Percentiles rank a stretch among this genome's conserved stretches.
These are phyloP conservation scores for Pleuronectes platessa DNA, from an alignment of 2,113 vertebrate genomes.

Conservation along the genomic window DNA sequence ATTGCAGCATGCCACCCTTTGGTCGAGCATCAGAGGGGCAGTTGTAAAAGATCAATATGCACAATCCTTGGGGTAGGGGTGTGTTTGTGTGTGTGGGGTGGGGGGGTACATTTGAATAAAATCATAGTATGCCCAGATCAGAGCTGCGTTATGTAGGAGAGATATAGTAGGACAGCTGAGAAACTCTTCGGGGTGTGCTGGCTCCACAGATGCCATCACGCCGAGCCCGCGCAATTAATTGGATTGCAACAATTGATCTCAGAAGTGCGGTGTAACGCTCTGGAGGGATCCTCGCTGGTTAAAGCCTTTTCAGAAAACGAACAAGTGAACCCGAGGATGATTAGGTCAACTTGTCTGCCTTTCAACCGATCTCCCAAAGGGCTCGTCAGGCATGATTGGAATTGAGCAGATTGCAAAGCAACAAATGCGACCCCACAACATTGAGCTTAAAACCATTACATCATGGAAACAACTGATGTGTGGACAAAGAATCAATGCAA, in stretches of 20 bases:
- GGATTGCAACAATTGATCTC: conserved; percentile 51
- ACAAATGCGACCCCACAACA: neutral
- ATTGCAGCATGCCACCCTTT: conserved; percentile 79
- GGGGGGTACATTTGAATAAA: conserved; percentile 17
- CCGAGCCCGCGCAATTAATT: conserved; percentile 42
- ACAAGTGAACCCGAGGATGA: conserved; percentile 25
- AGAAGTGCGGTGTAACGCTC: conserved; percentile 35
- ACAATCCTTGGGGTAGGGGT: conserved; percentile 35
- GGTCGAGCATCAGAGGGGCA: conserved; percentile 63
- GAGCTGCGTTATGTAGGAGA: neutral
- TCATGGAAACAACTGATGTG: neutral
- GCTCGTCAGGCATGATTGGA: conserved; percentile 26
- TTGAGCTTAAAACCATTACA: neutral
- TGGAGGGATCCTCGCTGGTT: conserved; percentile 3
- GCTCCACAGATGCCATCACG: conserved; percentile 4
- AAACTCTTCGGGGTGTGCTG: conserved; percentile 22
- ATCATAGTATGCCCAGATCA: conserved; percentile 26
- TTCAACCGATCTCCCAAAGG: conserved; percentile 32
- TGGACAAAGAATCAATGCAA: neutral
- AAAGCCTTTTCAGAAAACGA: conserved; percentile 9
- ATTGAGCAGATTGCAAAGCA: conserved; percentile 23
- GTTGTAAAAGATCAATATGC: conserved; percentile 78
- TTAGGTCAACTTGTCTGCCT: conserved; percentile 36
- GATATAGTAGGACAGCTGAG: neutral
- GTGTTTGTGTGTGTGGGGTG: neutral